Base-by-base conservation (phyloP, 2,888 invertebrate genomes). In the Lobophora halterata region DNA sequence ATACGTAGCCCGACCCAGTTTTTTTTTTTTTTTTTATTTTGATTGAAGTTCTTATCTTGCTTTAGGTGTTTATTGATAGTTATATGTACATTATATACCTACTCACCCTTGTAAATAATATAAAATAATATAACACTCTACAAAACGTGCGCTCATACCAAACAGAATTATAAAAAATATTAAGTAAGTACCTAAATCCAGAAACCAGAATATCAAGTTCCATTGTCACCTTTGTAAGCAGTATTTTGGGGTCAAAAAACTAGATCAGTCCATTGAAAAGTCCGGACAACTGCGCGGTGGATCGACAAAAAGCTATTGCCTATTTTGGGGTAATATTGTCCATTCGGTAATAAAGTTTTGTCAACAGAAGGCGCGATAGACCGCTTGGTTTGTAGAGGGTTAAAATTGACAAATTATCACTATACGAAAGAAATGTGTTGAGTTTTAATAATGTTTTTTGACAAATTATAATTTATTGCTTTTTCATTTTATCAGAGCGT, bases 281-380 rank as follows among this genome's bases (percentile, higher is more conserved):
- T 44, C 46, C 65, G 64, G 52, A 61, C 70, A 65, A 65, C 69
- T 65, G 76, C 71, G 77, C 72, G 75, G 75, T 72, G 73, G 71
- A 63, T 52, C 57, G 52, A 75, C 70, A 81, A 75, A 81, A 66
- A 67, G 68, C 65, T 67, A 79, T 77, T 71, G 65, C 66, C 71
- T 73, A 69, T 71, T 66, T 79, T 74, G 67, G 78, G 68, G 69
- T 71, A 83, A 86, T 85, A 83, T 87, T 87, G 82, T 81, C 68
- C 79, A 82, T 87, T 81, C 75, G 87, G 87, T 87, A 80, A 85
- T 83, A 83, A 57, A 83, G 86, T 86, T 87, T 87, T 82, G 87
- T 85, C 80, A 87, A 87, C 87, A 85, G 62, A 55, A 76, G 82
- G 80, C 76, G 75, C 74, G 79, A 58, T 64, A 53, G 70, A 65